These are phyloP conservation scores for Tinea pellionella DNA, from an alignment of 2,888 invertebrate genomes.

Conservation along the genomic window DNA sequence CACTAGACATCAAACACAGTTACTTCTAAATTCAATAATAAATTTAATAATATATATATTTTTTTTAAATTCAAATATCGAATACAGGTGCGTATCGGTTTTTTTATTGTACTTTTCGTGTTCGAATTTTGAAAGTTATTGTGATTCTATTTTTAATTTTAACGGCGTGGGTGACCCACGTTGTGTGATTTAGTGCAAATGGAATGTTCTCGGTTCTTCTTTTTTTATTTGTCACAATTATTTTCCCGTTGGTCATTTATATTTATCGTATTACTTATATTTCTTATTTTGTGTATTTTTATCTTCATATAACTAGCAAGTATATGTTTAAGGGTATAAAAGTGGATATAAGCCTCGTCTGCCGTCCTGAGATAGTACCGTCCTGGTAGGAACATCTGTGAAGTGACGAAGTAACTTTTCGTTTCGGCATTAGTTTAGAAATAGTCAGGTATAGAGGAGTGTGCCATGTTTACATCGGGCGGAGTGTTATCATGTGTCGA, in stretches of 20 bases:
- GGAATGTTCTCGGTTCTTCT: slow-evolving; percentile 1
- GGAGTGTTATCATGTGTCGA: no score
- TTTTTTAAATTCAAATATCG: background rate
- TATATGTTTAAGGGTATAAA: no score
- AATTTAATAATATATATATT: background rate
- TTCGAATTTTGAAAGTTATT: background rate
- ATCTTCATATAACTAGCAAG: no score
- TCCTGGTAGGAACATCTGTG: no score
- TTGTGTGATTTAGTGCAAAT: background rate
- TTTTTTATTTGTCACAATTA: background rate
- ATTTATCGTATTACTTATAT: no score
- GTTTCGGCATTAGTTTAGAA: no score
- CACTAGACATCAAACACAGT: background rate
- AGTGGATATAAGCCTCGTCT: no score
- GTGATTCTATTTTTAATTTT: background rate
- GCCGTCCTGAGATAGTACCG: no score
- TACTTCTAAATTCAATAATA: background rate
- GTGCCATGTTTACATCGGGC: no score
- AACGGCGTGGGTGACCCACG: slow-evolving; percentile 12
- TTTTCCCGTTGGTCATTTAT: background rate
- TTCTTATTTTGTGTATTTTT: no score
- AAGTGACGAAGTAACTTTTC: no score
- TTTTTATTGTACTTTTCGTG: slow-evolving; percentile 2
- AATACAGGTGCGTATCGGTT: slow-evolving; percentile 3
- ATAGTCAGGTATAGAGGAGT: no score